Evolutionary conservation across 1,140 invertebrate genomes (phyloP), one percentile per base, ranked within the genome.

Genomic region (Spodoptera litura): DNA sequence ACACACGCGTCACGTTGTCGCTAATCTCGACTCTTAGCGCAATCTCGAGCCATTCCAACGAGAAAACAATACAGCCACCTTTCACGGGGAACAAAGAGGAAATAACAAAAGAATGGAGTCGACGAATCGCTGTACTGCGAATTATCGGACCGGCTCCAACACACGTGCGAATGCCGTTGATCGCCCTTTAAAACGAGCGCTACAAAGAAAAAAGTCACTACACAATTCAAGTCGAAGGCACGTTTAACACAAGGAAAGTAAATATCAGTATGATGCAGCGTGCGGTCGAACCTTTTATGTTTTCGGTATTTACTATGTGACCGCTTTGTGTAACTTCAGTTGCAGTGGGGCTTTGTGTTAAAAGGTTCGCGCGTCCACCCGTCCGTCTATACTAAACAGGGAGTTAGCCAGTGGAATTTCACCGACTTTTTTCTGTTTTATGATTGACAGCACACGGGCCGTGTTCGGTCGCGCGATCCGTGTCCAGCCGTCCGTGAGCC

Each of bases 401-500:
- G 85, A 87, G 90, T 89, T 89, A 91, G 87, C 85, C 88, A 82
- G 78, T 90, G 85, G 89, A 91, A 91, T 91, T 93, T 89, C 81
- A 87, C 73, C 76, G 73, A 84, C 70, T 88, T 91, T 93, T 91
- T 88, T 90, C 91, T 88, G 83, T 88, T 94, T 93, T 94, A 94
- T 94, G 93, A 94, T 93, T 93, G 93, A 93, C 93, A 92, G 90
- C 89, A 93, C 92, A 93, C 93, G 90, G 86, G 91, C 85, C 78
- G 90, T 93, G 93, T 84, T 92, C 93, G 92, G 91, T 91, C 90
- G 91, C 90, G 85, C 91, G 92, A 87, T 88, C 82, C 80, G 66
- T 90, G 89, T 89, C 85, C 88, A 93, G 84, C 88, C 88, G 88
- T 55, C 90, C 85, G 92, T 93, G 87, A 89, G 89, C 85, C 86